Percentiles rank a stretch among this genome's conserved stretches.
Evolutionary conservation across 2,113 vertebrate species (phyloP).

Genomic region (Bubo scandiacus): DNA sequence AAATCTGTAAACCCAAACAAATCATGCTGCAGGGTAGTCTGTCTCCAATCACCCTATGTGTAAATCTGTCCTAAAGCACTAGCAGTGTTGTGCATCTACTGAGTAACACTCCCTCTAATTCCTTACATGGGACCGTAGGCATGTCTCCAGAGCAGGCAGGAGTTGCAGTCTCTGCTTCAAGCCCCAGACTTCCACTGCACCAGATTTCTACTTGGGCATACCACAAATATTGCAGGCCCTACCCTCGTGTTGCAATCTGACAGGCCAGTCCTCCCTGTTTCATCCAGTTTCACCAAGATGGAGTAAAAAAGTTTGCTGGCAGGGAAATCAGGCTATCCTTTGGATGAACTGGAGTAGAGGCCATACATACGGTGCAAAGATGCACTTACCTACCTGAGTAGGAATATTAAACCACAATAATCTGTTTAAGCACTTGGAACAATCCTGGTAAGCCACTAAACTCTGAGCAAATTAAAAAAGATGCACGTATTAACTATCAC

Average conservation of each 20-base stretch:
- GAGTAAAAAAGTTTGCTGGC: not conserved
- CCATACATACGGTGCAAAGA: not conserved
- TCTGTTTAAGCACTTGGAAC: not conserved
- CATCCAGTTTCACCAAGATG: not conserved
- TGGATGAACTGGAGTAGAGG: not conserved
- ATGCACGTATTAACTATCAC: not conserved
- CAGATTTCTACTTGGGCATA: not conserved
- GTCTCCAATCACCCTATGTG: not conserved
- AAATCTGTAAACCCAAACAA: not conserved
- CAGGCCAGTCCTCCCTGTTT: not conserved
- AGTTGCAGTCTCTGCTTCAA: not conserved
- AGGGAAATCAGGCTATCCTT: not conserved
- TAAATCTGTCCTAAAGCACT: not conserved
- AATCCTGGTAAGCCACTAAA: not conserved
- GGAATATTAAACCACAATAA: not conserved
- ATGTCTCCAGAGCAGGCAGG: not conserved
- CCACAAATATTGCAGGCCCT: not conserved
- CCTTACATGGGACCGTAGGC: not conserved
- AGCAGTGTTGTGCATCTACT: not conserved
- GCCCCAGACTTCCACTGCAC: not conserved
- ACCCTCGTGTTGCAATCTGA: not conserved
- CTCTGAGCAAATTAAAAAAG: not conserved
- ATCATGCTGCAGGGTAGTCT: not conserved
- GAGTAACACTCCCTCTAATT: fast-evolving
- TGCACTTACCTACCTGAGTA: not conserved